These are phyloP conservation scores for Meteorus cinctellus DNA, from an alignment of 2,888 invertebrate genomes.

Conservation along the genomic window DNA sequence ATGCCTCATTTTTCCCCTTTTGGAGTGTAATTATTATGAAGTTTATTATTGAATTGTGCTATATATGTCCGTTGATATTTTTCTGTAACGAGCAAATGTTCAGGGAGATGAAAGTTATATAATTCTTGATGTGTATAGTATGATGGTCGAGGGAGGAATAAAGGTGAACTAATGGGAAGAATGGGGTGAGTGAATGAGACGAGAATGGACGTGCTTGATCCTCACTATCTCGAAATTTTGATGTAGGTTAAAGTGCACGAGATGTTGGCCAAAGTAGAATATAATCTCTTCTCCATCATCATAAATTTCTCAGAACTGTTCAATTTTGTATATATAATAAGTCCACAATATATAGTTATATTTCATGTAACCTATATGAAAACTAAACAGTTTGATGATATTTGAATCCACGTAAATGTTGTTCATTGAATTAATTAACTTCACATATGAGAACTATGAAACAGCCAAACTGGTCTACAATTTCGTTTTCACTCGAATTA, in stretches of 20 bases:
- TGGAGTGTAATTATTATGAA: not conserved
- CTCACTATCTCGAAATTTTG: not conserved
- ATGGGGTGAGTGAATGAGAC: not conserved
- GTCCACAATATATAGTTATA: no score
- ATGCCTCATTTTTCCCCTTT: not conserved
- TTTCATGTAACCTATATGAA: no score
- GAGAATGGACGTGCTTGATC: not conserved
- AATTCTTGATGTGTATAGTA: not conserved
- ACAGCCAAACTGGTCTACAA: no score
- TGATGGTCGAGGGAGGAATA: not conserved
- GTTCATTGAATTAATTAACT: no score
- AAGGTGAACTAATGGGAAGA: not conserved
- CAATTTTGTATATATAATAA: constrained; percentile 1
- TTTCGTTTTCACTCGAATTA: no score
- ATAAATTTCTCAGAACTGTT: not conserved
- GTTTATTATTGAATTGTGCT: not conserved
- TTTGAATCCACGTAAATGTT: no score
- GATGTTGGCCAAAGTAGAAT: not conserved
- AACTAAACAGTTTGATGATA: no score
- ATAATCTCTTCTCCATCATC: constrained; percentile 10
- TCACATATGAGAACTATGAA: no score
- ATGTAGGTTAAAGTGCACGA: constrained; percentile 38
- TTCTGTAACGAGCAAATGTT: not conserved
- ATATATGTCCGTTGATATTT: not conserved
- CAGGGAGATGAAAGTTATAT: not conserved